Conservation (phyloP, 2,888 invertebrate species). For the Melanostoma mellinum region DNA sequence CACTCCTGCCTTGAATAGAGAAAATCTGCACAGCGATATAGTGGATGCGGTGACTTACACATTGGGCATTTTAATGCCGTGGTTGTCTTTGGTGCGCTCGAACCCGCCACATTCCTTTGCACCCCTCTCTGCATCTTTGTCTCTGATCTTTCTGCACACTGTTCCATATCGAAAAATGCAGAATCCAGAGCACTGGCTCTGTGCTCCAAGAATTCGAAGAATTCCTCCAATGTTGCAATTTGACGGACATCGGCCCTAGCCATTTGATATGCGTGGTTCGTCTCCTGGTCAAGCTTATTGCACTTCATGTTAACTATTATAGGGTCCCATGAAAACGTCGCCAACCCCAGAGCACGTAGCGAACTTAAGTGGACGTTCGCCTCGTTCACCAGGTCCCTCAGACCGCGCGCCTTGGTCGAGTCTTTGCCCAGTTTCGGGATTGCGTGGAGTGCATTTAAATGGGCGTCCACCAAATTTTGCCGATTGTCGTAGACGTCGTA, state of each 20-base stretch:
- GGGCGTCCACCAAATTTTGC: background rate
- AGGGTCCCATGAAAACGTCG: background rate
- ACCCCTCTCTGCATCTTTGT: no score
- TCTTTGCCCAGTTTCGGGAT: background rate
- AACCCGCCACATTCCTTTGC: no score
- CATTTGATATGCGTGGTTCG: slow-evolving; percentile 35
- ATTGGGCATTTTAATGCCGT: background rate
- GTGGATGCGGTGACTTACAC: slow-evolving; percentile 6
- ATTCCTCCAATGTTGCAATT: slow-evolving; percentile 14
- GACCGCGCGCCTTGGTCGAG: background rate
- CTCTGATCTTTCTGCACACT: no score
- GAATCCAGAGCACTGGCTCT: slow-evolving; percentile 15
- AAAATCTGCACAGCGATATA: slow-evolving; percentile 15
- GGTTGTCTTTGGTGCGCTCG: no score
- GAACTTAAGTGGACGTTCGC: slow-evolving; percentile 21
- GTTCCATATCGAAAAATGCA: slow-evolving; percentile 1
- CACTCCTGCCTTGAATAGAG: background rate
- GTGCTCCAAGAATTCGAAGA: slow-evolving; percentile 1
- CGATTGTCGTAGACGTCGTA: slow-evolving; percentile 18
- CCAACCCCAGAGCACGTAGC: background rate
- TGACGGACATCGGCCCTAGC: slow-evolving; percentile 3
- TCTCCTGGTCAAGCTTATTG: slow-evolving; percentile 14
- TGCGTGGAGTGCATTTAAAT: slow-evolving; percentile 14
- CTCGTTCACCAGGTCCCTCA: slow-evolving; percentile 14
- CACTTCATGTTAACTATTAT: slow-evolving; percentile 16